These are phyloP conservation scores for Drosophila repletoides DNA, from an alignment of 1,140 invertebrate genomes.

Conservation along the genomic window DNA sequence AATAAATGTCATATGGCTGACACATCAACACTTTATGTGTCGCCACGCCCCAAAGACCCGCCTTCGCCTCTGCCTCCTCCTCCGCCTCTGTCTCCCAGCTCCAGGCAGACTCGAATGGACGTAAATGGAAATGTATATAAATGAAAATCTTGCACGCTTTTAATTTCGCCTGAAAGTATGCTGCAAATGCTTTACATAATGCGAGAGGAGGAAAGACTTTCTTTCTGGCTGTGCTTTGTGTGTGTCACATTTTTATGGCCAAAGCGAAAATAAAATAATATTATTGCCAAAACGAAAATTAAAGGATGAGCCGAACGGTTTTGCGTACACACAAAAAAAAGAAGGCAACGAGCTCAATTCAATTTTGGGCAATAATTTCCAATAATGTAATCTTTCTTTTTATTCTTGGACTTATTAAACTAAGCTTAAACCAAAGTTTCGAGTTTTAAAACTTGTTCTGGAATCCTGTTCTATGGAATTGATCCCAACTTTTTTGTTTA, in stretches of 20 bases:
- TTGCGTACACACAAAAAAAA: no score
- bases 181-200: slow-evolving; percentile 39
- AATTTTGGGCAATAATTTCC: no score
- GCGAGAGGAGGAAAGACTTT: background rate
- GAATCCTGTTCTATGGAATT: no score
- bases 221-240: slow-evolving; percentile 20
- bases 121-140: slow-evolving; percentile 19
- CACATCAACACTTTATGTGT: slow-evolving; percentile 78
- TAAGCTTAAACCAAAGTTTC: no score
- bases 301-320: slow-evolving; percentile 37
- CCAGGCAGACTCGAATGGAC: background rate
- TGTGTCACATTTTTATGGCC: slow-evolving; percentile 53
- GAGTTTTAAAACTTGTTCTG: no score
- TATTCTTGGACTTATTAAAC: no score
- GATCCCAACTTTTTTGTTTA: no score
- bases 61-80: background rate
- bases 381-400: no score
- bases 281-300: slow-evolving; percentile 48
- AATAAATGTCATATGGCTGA: slow-evolving; percentile 78
- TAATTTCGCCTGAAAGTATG: slow-evolving; percentile 68
- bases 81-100: background rate
- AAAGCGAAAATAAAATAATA: slow-evolving; percentile 56
- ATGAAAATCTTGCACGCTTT: slow-evolving; percentile 77
- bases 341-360: no score
- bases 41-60: slow-evolving; percentile 12